phyloP scores from a whole-genome alignment of 2,888 invertebrate genomes.

The Mycalesis mineus region DNA sequence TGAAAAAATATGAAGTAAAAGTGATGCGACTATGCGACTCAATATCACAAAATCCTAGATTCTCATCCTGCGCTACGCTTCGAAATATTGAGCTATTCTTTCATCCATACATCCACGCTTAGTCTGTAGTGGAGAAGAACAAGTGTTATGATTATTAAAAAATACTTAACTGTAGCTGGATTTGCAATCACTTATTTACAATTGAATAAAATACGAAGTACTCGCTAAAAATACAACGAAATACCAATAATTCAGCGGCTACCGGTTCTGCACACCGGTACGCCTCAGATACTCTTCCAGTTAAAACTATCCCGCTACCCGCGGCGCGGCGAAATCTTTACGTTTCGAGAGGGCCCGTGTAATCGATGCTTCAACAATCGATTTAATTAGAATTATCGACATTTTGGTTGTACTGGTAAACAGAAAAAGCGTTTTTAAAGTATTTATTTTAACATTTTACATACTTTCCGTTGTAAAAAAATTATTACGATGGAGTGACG shows the following conservation, averaged over 20 bases:
- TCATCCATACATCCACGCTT: too few relatives aligned
- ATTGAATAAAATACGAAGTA: not conserved
- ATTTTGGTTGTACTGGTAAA: constrained; percentile 48
- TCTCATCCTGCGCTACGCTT: too few relatives aligned
- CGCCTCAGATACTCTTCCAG: constrained; percentile 33
- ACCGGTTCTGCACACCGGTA: constrained; percentile 48
- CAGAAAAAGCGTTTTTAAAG: constrained; percentile 18
- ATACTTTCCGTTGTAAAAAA: too few relatives aligned
- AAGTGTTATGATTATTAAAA: too few relatives aligned
- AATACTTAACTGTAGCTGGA: too few relatives aligned
- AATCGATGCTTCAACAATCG: constrained; percentile 73
- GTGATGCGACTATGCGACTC: too few relatives aligned
- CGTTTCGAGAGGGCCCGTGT: constrained; percentile 51
- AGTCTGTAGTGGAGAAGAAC: too few relatives aligned
- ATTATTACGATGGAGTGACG: too few relatives aligned
- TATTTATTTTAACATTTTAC: not conserved
- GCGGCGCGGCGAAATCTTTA: constrained; percentile 60
- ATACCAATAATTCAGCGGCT: constrained; percentile 34
- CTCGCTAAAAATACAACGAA: constrained; percentile 13
- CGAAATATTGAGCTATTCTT: too few relatives aligned
- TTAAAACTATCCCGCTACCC: constrained; percentile 38
- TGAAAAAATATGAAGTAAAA: too few relatives aligned
- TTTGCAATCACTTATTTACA: too few relatives aligned
- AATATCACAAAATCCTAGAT: too few relatives aligned
- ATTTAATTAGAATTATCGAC: constrained; percentile 72